Evolutionary conservation across 2,797 vertebrate species (phyloP), one percentile per base, ranked within the genome.

Genomic region (Anisognathus igniventris): DNA sequence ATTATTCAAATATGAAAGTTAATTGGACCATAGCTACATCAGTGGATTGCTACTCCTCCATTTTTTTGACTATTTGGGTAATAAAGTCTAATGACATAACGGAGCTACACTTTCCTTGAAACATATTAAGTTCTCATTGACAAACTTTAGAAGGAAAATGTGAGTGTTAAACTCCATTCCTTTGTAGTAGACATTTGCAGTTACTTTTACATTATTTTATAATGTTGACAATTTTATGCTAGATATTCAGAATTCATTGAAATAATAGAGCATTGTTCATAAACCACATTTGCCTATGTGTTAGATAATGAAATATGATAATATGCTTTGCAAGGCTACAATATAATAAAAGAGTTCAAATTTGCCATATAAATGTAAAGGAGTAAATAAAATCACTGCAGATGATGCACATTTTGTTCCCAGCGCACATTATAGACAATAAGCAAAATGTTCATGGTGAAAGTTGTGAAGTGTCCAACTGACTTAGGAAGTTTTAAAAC

Each of bases 301-400:
- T 76, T 93, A 90, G 87, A 86, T 96, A 95, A 93, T 90, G 91
- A 93, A 92, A 95, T 91, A 94, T 71, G 72, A 71, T 93, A 86
- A 93, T 90, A 90, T 86, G 58, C 74, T 83, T 95, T 92, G 62
- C 68, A 72, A 92, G 65, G 35, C 66, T 95, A 82, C 70, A 83
- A 42, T 83, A 44, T 83, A 90, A 83, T 88, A 85, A 74, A 88
- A 77, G 47, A 78, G 51, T 93, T 94, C 76, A 86, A 61, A 84
- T 94, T 94, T 84, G n/a, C 86, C 70, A 48, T 66, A 68, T 84
- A 90, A 78, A 75, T 93, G 70, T 91, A 39, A 92, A 92, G 72
- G 78, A 90, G 90, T 93, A 96, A 92, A 95, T 88, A 86, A 83
- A 92, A 66, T 88, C n/a, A 28, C 22, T 84, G 62, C 28, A 66